Evolutionary conservation across 2,797 vertebrate species (phyloP), one percentile per base, ranked within the genome.

Genomic region (Rhynchotus rufescens): DNA sequence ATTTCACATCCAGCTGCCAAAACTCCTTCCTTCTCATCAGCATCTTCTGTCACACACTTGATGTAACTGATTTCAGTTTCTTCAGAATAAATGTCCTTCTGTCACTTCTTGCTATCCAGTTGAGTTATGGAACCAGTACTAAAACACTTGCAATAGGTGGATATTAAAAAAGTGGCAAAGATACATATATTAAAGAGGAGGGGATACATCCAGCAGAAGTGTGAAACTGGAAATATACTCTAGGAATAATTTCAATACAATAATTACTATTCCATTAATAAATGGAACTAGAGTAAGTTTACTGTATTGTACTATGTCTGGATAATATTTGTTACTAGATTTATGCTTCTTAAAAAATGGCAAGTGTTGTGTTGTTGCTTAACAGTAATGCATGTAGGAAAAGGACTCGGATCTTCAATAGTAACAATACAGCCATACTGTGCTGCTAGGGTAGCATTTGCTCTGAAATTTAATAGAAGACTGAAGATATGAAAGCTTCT

Each of bases 401-500:
- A 28, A 73, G 44, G 78, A 76, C 1, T 40, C 69, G 72, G 59
- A 14, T 90, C 59, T 78, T 79, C 89, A 67, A 80, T 80, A 61
- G 26, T 76, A 67, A 26, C 57, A 83, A 60, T 7, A 30, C 68
- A 34, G 72, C 57, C 38, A n/a, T 75, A 40, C 72, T 69, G 61
- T 75, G n/a, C 78, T 86, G 76, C 72, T 82, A 54, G 54, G 62
- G 65, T 80, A 1, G 0, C 84, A 36, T 61, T 83, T 90, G 72
- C 78, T 94, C 71, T 71, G 86, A 94, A 90, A 80, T 8, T 38
- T 89, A 94, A 86, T 84, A 92, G 86, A 83, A 92, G 61, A 51
- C 75, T 67, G 72, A 80, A 88, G 77, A 79, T 66, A 40, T 0
- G 1, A 93, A 94, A 87, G 86, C 81, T 95, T 89, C 69, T 92